Percentiles rank a stretch among this genome's conserved stretches.
Conservation (phyloP, 2,113 vertebrate species). For the Suncus etruscus region DNA sequence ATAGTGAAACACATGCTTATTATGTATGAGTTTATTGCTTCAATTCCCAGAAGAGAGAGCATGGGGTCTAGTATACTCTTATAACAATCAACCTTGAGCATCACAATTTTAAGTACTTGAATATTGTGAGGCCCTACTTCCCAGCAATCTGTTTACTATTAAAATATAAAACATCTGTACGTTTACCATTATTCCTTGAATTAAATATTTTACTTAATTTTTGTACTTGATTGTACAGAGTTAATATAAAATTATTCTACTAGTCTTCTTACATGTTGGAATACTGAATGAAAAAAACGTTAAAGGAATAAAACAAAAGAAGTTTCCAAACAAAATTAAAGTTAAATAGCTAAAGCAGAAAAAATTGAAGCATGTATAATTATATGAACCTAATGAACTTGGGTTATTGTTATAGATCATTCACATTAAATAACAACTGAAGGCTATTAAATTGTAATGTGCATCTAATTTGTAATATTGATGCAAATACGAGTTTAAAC, state of each 20-base stretch:
- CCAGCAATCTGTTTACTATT: not conserved
- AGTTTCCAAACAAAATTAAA: conserved; percentile 2
- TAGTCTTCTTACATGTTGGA: not conserved
- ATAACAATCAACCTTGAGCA: too few relatives aligned
- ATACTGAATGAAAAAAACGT: not conserved
- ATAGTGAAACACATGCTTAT: too few relatives aligned
- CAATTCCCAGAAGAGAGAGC: too few relatives aligned
- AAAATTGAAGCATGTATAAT: not conserved
- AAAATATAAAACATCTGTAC: not conserved
- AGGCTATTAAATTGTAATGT: conserved; percentile 45
- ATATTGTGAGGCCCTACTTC: too few relatives aligned
- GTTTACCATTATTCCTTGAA: not conserved
- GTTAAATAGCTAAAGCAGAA: not conserved
- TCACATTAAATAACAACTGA: conserved; percentile 49
- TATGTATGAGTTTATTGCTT: too few relatives aligned
- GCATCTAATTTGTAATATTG: conserved; percentile 62
- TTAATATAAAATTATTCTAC: not conserved
- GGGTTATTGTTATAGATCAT: conserved; percentile 11
- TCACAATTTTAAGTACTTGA: too few relatives aligned
- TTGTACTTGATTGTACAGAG: not conserved
- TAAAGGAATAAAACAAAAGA: not conserved
- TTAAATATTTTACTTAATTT: not conserved
- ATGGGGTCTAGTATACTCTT: too few relatives aligned
- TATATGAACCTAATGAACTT: not conserved
- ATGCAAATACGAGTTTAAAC: conserved; percentile 58